Evolutionary conservation across 2,113 vertebrate genomes (phyloP).

Genomic region (Amphiprion percula): DNA sequence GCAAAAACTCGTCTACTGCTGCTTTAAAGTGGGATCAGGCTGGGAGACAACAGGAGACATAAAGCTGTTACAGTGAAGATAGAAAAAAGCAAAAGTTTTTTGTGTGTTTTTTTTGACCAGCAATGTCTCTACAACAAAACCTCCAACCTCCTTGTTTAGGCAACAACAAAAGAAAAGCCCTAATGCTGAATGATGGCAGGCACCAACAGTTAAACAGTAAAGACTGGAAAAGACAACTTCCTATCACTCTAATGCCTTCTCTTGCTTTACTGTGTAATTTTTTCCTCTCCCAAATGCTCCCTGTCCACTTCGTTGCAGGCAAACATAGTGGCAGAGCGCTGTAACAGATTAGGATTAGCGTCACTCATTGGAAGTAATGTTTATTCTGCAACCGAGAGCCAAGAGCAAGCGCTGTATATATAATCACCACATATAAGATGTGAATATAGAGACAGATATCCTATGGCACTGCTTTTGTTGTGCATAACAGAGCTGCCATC

Average conservation of each 20-base stretch:
- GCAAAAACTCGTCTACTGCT: no score
- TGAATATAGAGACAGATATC: slow-evolving; percentile 16
- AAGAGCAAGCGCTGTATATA: slow-evolving; percentile 12
- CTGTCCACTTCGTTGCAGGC: slow-evolving; percentile 82
- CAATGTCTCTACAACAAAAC: not conserved
- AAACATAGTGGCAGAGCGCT: slow-evolving; percentile 61
- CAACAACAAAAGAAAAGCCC: not conserved
- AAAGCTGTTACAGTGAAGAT: no score
- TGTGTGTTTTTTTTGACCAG: not conserved
- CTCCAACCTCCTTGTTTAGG: not conserved
- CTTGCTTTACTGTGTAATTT: not conserved
- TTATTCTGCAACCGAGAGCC: slow-evolving; percentile 44
- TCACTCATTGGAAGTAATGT: slow-evolving; percentile 47
- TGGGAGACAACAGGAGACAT: no score
- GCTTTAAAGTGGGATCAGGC: no score
- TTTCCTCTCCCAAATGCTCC: not conserved
- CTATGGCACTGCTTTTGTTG: not conserved
- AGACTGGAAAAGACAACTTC: not conserved
- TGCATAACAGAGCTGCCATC: not conserved
- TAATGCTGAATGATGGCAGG: slow-evolving; percentile 21
- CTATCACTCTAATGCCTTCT: not conserved
- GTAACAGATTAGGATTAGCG: slow-evolving; percentile 54
- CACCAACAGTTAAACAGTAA: slow-evolving; percentile 9
- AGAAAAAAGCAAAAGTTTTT: no score
- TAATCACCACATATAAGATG: slow-evolving; percentile 9